Evolutionary conservation across 2,888 invertebrate genomes (phyloP).

Genomic region (Gymnosoma rotundatum): DNA sequence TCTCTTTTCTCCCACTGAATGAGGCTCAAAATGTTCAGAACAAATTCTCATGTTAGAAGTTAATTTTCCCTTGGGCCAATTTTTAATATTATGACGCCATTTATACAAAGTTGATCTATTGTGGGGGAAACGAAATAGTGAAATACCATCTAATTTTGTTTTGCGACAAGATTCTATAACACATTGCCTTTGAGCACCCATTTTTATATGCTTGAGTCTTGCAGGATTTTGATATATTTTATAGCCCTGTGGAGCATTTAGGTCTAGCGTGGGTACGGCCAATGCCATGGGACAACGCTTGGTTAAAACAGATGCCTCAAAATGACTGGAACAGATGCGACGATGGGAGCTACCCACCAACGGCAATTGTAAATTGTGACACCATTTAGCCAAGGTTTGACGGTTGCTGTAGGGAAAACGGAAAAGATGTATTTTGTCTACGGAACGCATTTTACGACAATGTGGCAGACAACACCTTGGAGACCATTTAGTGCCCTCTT

Average conservation of each 20-base stretch:
- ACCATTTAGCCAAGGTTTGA: constrained; percentile 78
- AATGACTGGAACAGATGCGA: constrained; percentile 77
- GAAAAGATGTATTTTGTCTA: constrained; percentile 77
- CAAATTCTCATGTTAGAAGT: constrained; percentile 77
- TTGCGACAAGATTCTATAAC: constrained; percentile 77
- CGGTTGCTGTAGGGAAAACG: constrained; percentile 78
- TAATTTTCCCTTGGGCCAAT: constrained; percentile 73
- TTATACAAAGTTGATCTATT: constrained; percentile 76
- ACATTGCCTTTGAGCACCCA: constrained; percentile 76
- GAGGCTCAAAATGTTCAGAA: constrained; percentile 78
- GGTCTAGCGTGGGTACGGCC: constrained; percentile 77
- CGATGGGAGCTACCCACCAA: constrained; percentile 77
- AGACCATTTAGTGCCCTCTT: constrained; percentile 75
- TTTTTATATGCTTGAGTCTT: constrained; percentile 76
- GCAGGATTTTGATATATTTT: constrained; percentile 79
- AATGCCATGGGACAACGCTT: constrained; percentile 78
- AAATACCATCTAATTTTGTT: constrained; percentile 76
- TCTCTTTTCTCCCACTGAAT: constrained; percentile 78
- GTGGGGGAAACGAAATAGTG: constrained; percentile 78
- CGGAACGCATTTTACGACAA: constrained; percentile 77
- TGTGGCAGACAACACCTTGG: constrained; percentile 78
- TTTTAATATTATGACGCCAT: constrained; percentile 78
- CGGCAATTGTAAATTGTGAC: constrained; percentile 78
- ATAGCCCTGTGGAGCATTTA: constrained; percentile 76
- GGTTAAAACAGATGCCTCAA: constrained; percentile 78